These are phyloP conservation scores for Pachycephala philippinensis DNA, from an alignment of 2,113 vertebrate species.

Conservation along the genomic window DNA sequence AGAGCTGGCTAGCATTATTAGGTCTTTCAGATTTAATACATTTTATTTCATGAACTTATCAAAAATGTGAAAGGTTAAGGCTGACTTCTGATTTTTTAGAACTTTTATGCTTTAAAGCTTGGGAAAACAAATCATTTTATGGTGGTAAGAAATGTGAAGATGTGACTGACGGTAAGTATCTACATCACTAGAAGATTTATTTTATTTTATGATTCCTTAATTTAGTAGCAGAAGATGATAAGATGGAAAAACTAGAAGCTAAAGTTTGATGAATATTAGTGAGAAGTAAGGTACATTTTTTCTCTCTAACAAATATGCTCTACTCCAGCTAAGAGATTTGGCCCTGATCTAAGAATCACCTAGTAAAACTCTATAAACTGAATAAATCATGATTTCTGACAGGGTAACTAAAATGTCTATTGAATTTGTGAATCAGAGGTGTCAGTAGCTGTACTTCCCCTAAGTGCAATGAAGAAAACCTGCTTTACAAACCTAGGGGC, in stretches of 20 bases:
- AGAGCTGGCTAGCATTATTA: not conserved
- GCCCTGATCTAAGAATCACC: not conserved
- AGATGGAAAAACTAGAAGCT: not conserved
- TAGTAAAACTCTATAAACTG: not conserved
- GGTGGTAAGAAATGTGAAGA: not conserved
- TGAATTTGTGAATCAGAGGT: not conserved
- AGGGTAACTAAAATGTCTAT: not conserved
- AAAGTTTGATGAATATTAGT: not conserved
- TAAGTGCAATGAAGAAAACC: not conserved
- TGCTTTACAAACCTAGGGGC: not conserved
- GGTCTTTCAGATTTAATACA: not conserved
- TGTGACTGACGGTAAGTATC: not conserved
- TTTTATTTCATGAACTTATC: constrained; percentile 27
- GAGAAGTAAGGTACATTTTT: not conserved
- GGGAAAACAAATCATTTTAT: not conserved
- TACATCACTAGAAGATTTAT: not conserved
- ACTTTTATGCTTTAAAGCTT: not conserved
- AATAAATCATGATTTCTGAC: not conserved
- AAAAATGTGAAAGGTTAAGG: not conserved
- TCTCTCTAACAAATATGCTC: not conserved
- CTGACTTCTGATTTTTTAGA: not conserved
- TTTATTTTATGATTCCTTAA: not conserved
- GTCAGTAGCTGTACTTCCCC: not conserved
- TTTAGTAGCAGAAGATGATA: not conserved
- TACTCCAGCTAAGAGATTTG: not conserved